These are phyloP conservation scores for Scaptomyza cyrtandrae DNA, from an alignment of 2,888 invertebrate genomes.

Conservation along the genomic window DNA sequence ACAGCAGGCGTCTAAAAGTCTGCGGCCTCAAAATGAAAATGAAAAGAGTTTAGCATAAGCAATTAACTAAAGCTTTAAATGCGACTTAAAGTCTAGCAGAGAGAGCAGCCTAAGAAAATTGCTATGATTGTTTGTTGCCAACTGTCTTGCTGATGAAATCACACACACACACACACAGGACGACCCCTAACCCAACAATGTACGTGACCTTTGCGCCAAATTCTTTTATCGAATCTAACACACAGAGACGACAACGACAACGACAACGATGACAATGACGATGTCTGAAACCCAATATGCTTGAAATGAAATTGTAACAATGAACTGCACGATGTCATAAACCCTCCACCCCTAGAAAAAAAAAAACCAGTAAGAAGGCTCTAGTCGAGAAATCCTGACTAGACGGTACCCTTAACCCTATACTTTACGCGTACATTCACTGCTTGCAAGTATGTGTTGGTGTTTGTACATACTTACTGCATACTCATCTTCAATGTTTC, in stretches of 20 bases:
- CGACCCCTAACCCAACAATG: constrained; percentile 21
- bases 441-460: no score
- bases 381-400: no score
- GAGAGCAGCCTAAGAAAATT: neutral
- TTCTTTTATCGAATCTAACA: constrained; percentile 59
- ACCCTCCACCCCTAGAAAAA: neutral
- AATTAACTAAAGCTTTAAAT: constrained; percentile 40
- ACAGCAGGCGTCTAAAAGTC: constrained; percentile 42
- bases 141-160: constrained; percentile 51
- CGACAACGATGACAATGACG: constrained; percentile 4
- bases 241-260: constrained; percentile 14
- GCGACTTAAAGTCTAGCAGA: constrained; percentile 21
- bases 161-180: constrained; percentile 36
- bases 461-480: no score
- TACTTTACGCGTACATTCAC: no score
- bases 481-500: no score
- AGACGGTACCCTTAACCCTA: no score
- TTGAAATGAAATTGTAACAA: constrained; percentile 75
- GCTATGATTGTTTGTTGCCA: constrained; percentile 26
- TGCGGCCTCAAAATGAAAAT: constrained; percentile 1
- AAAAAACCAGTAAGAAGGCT: no score
- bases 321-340: constrained; percentile 54
- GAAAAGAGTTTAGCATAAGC: constrained; percentile 34
- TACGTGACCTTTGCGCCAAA: constrained; percentile 75
- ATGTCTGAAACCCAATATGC: constrained; percentile 70